These are phyloP conservation scores for Phalloptychus januarius DNA, from an alignment of 2,797 vertebrate genomes.

Conservation along the genomic window DNA sequence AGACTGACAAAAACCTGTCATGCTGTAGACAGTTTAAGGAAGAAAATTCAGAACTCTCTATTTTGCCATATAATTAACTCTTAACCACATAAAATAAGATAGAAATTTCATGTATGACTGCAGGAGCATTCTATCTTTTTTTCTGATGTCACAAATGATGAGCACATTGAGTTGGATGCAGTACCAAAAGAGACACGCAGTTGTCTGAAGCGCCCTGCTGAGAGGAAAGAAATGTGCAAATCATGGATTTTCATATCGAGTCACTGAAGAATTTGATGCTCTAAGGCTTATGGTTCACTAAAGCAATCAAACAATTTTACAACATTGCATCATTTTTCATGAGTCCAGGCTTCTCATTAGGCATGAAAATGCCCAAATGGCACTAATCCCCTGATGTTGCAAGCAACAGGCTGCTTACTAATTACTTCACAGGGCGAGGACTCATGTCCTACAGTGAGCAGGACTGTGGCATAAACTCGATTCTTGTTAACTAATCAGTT, in stretches of 20 bases:
- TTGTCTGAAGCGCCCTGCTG: neutral
- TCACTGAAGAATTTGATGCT: conserved; percentile 35
- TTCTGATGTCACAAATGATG: neutral
- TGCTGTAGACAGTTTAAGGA: neutral
- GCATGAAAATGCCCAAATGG: conserved; percentile 29
- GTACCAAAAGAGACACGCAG: neutral
- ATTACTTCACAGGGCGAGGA: conserved; percentile 26
- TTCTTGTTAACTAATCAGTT: conserved; percentile 29
- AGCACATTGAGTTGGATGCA: neutral
- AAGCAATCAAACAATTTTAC: conserved; percentile 43
- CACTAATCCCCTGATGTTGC: conserved; percentile 29
- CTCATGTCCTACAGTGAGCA: conserved; percentile 21
- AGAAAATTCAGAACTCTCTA: no score
- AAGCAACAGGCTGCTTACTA: conserved; percentile 32
- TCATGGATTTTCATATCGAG: conserved; percentile 9
- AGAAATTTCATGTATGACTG: neutral
- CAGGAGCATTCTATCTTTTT: neutral
- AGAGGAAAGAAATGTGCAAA: neutral
- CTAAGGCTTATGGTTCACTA: conserved; percentile 46
- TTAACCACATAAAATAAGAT: neutral
- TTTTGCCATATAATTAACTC: neutral
- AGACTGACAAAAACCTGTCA: neutral
- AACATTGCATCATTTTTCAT: conserved; percentile 36
- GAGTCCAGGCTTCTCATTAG: conserved; percentile 18
- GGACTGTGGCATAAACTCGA: conserved; percentile 17